Percentiles rank a stretch among this genome's conserved stretches.
phyloP scores from a whole-genome alignment of 2,113 vertebrate genomes.

The Oostethus manadensis region DNA sequence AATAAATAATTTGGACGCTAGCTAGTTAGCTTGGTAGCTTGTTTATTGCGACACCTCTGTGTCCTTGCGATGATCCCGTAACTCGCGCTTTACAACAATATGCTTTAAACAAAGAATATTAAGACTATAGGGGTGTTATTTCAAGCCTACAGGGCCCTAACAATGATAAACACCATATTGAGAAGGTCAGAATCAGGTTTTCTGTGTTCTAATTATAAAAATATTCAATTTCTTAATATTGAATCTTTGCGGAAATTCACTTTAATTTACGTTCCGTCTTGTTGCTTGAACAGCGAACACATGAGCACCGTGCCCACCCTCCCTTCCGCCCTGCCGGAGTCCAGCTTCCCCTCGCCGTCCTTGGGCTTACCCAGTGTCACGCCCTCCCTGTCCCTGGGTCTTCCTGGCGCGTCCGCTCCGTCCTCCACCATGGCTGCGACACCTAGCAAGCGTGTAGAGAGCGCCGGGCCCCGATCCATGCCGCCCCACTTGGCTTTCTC shows the following conservation, averaged over 20 bases:
- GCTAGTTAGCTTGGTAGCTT: too few relatives aligned
- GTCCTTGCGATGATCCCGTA: too few relatives aligned
- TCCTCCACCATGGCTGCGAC: conserved; percentile 44
- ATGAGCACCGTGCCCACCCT: conserved; percentile 52
- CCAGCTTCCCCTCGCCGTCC: conserved; percentile 67
- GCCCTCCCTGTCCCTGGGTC: conserved; percentile 54
- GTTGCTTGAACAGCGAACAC: conserved; percentile 59
- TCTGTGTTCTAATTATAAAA: too few relatives aligned
- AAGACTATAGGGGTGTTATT: too few relatives aligned
- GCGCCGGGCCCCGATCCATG: conserved; percentile 44
- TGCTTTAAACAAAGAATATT: too few relatives aligned
- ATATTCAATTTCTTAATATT: too few relatives aligned
- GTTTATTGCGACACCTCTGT: too few relatives aligned
- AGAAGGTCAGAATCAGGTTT: too few relatives aligned
- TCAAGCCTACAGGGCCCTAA: too few relatives aligned
- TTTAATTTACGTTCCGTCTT: conserved; percentile 2
- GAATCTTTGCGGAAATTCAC: not conserved
- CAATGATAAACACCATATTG: too few relatives aligned
- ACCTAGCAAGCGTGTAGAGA: conserved; percentile 47
- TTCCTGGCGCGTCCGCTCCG: conserved; percentile 51
- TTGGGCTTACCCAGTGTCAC: conserved; percentile 65
- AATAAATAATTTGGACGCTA: too few relatives aligned
- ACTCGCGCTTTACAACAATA: too few relatives aligned
- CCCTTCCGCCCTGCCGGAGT: conserved; percentile 41
- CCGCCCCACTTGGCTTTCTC: conserved; percentile 60